These are phyloP conservation scores for Tetramorium alpestre DNA, from an alignment of 1,140 invertebrate genomes.

Conservation along the genomic window DNA sequence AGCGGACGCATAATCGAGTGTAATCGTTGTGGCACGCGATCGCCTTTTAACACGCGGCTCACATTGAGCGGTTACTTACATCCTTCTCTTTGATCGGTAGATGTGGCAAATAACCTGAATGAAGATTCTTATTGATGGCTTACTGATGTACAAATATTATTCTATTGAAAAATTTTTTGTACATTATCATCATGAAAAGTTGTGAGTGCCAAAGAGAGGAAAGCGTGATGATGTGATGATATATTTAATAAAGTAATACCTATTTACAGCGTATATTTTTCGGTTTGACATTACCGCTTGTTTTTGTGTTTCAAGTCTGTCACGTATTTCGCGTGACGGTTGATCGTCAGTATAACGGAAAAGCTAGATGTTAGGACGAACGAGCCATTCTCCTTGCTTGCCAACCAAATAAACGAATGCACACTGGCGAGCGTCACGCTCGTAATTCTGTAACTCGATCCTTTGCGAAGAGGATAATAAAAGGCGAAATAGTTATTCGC, in stretches of 20 bases:
- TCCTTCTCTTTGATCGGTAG: neutral
- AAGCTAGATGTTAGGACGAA: constrained; percentile 42
- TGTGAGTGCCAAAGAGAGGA: too few relatives aligned
- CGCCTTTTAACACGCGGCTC: neutral
- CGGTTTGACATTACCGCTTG: neutral
- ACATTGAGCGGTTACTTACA: constrained; percentile 18
- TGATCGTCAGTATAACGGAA: constrained; percentile 19
- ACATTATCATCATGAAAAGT: neutral
- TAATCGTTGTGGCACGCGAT: constrained; percentile 32
- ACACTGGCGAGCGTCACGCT: constrained; percentile 61
- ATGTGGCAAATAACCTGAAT: neutral
- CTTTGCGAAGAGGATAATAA: constrained; percentile 60
- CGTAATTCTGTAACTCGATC: constrained; percentile 68
- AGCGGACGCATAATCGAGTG: constrained; percentile 29
- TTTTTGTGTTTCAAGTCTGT: constrained; percentile 2
- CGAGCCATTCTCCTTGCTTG: constrained; percentile 63
- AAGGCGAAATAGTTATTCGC: constrained; percentile 62
- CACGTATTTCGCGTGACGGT: constrained; percentile 49
- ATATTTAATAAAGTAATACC: neutral
- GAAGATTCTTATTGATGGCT: neutral
- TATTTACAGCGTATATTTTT: neutral
- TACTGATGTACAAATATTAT: neutral
- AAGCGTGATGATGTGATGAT: neutral
- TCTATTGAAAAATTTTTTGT: neutral
- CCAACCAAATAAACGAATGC: constrained; percentile 71